phyloP scores from a whole-genome alignment of 2,113 vertebrate species.

The Antechinus stuartii region DNA sequence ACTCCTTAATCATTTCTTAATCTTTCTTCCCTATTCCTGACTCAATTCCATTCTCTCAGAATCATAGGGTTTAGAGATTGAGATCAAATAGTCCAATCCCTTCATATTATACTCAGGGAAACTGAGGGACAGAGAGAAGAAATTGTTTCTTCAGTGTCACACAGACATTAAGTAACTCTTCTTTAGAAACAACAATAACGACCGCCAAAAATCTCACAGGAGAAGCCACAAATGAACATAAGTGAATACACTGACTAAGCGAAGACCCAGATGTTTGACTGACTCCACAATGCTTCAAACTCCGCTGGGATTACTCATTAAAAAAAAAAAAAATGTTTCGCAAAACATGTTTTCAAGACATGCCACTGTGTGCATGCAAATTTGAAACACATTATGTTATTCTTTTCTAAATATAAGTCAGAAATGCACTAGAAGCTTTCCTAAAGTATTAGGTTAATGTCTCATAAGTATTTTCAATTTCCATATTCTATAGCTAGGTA shows the following conservation, averaged over 20 bases:
- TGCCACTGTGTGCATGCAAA: not conserved
- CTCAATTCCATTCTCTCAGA: not conserved
- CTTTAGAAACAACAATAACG: not conserved
- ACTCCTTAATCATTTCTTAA: not conserved
- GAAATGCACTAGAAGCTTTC: not conserved
- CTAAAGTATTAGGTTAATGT: not conserved
- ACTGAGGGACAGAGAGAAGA: not conserved
- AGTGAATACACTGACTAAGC: not conserved
- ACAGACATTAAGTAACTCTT: not conserved
- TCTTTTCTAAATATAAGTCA: not conserved
- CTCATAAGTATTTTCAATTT: not conserved
- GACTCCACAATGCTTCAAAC: not conserved
- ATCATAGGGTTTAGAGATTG: not conserved
- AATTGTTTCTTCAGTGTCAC: not conserved
- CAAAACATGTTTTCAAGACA: not conserved
- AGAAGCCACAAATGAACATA: not conserved
- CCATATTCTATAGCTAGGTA: not conserved
- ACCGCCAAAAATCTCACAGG: not conserved
- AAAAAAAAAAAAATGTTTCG: not conserved
- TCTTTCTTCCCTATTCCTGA: not conserved
- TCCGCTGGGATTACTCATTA: not conserved
- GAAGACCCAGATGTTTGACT: not conserved
- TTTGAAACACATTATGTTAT: conserved; percentile 1
- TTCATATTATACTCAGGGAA: not conserved
- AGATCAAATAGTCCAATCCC: not conserved